These are phyloP conservation scores for Thunnus albacares DNA, from an alignment of 2,797 vertebrate genomes.

Conservation along the genomic window DNA sequence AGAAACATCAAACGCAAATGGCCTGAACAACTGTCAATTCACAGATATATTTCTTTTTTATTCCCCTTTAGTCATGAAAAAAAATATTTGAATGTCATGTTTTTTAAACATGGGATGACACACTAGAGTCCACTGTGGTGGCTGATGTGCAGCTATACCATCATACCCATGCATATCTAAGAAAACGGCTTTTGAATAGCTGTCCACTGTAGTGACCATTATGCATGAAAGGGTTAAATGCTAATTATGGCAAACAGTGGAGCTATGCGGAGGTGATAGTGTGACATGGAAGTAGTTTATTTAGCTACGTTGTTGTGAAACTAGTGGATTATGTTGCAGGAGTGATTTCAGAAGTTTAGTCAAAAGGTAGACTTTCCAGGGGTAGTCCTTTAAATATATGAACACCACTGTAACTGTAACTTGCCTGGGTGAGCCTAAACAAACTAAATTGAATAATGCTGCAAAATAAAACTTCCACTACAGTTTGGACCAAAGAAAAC, in stretches of 20 bases:
- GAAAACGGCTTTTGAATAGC: too few species aligned
- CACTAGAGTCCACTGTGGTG: too few species aligned
- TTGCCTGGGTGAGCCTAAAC: neutral
- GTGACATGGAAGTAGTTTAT: neutral
- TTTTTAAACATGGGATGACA: too few species aligned
- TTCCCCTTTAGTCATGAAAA: too few species aligned
- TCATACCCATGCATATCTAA: too few species aligned
- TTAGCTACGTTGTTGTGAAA: neutral
- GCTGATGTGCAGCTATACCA: too few species aligned
- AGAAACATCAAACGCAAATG: neutral
- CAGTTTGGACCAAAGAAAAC: conserved; percentile 57
- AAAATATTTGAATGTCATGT: too few species aligned
- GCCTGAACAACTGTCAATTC: neutral
- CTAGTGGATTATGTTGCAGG: neutral
- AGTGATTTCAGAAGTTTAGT: neutral
- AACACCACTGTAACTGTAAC: neutral
- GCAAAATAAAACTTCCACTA: conserved; percentile 38
- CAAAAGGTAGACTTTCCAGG: neutral
- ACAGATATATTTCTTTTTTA: neutral
- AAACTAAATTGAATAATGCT: neutral
- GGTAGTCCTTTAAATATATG: neutral
- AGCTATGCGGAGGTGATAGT: neutral
- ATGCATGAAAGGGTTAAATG: neutral
- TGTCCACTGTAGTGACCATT: too few species aligned
- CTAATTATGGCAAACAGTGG: neutral